phyloP scores from a whole-genome alignment of 2,888 invertebrate genomes.

The Cancer borealis region DNA sequence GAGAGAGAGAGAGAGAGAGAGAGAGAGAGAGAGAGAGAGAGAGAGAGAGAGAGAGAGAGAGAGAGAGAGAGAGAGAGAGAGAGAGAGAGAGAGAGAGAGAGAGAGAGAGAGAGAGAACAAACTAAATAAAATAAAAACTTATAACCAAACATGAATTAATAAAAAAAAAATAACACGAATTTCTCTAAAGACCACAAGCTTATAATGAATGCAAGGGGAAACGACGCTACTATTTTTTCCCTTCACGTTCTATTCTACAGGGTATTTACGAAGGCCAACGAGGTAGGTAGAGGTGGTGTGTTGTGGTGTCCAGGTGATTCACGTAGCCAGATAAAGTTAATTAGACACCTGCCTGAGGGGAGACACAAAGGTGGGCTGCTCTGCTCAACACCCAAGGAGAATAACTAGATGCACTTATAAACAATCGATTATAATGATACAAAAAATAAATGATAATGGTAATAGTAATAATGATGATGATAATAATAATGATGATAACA shows the following conservation, averaged over 20 bases:
- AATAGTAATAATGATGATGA: not conserved
- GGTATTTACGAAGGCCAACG: not conserved
- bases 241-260: not conserved
- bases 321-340: not conserved
- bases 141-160: too few relatives aligned
- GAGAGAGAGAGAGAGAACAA: not conserved
- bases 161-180: too few relatives aligned
- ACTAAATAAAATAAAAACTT: not conserved
- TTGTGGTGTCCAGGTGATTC: not conserved
- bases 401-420: not conserved
- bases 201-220: not conserved
- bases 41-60: not conserved
- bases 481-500: not conserved
- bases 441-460: not conserved
- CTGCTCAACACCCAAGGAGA: not conserved
- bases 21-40: too few relatives aligned
- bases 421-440: too few relatives aligned
- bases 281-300: not conserved
- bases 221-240: not conserved
- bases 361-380: not conserved
- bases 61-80: not conserved
- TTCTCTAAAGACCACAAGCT: too few relatives aligned
- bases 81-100: not conserved
- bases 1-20: too few relatives aligned
- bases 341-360: conserved; percentile 1